phyloP scores from a whole-genome alignment of 1,140 invertebrate species.

The Dendrolimus punctatus region DNA sequence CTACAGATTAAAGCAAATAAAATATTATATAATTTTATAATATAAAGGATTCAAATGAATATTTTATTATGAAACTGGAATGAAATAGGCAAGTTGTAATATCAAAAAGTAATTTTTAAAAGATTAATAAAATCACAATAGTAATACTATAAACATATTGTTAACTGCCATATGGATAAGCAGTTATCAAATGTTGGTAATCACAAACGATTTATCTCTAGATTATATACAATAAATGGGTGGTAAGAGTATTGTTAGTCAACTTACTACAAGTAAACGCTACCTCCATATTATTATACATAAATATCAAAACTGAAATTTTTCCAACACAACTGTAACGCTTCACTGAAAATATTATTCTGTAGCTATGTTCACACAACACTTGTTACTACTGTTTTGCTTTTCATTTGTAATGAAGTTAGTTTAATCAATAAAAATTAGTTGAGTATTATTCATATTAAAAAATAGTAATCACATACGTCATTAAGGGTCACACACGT shows the following conservation, averaged over 20 bases:
- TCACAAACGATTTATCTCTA: neutral
- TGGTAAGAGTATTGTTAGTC: neutral
- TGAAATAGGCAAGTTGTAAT: too few relatives aligned
- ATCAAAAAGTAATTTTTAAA: too few relatives aligned
- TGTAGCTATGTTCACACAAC: slow-evolving; percentile 47
- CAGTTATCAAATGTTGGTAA: too few relatives aligned
- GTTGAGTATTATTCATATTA: slow-evolving; percentile 8
- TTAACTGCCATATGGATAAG: too few relatives aligned
- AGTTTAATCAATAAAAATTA: slow-evolving; percentile 20
- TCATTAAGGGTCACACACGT: neutral
- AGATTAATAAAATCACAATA: too few relatives aligned
- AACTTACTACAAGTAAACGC: slow-evolving; percentile 52
- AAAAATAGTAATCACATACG: neutral
- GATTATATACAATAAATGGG: neutral
- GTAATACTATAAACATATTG: too few relatives aligned
- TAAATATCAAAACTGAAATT: slow-evolving; percentile 25
- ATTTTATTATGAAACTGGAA: too few relatives aligned
- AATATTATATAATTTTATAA: too few relatives aligned
- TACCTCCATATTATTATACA: slow-evolving; percentile 38
- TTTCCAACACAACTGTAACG: slow-evolving; percentile 30
- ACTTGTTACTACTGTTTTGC: slow-evolving; percentile 22
- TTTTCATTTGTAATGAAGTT: slow-evolving; percentile 38
- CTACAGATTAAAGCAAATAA: too few relatives aligned
- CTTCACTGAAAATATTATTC: slow-evolving; percentile 51
- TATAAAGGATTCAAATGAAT: too few relatives aligned